Evolutionary conservation across 2,888 invertebrate species (phyloP), one percentile per base, ranked within the genome.

Genomic region (Polylopha cassiicola): DNA sequence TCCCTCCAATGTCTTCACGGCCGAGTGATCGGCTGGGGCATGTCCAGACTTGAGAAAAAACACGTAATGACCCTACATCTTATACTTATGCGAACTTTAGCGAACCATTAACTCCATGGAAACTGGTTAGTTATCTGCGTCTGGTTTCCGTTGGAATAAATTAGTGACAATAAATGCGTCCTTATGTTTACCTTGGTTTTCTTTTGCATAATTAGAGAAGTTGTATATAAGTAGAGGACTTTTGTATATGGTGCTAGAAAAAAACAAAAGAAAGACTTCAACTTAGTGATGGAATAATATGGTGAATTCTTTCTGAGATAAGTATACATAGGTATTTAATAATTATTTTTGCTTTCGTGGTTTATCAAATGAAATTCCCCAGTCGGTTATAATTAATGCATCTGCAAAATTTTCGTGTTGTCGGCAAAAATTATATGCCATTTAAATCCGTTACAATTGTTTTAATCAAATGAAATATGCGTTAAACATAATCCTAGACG

Each of bases 1-100:
- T 84, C 84, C 84, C 82, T 82, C 78, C 54, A 58, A 64, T n/a
- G 65, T 80, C 80, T 81, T 78, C 76, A 82, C 68, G 81, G 75
- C 60, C 81, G 67, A 82, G 73, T 69, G 76, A 23, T 47, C 39
- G 63, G 47, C 52, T 64, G 66, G 73, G 68, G 65, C 71, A 69
- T 69, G 77, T 71, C 65, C 69, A 72, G 76, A 72, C 73, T 64
- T 68, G 76, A 77, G 68, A 69, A 72, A 82, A 78, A 81, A 81
- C 62, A 65, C 78, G 78, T 79, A 77, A 76, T 70, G 55, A 46
- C 33, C 31, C 32, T 37, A 39, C 33, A 52, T 47, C 52, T 64
- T 67, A 67, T 66, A 37, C 62, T 65, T 69, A 76, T 73, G 77
- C 77, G 78, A 77, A 72, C 73, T 58, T 66, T 56, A 53, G 60